A percentile compares a stretch with the other conserved stretches of the same genome.
phyloP scores from a whole-genome alignment of 1,140 invertebrate genomes.

The Chrysoperla carnea region DNA sequence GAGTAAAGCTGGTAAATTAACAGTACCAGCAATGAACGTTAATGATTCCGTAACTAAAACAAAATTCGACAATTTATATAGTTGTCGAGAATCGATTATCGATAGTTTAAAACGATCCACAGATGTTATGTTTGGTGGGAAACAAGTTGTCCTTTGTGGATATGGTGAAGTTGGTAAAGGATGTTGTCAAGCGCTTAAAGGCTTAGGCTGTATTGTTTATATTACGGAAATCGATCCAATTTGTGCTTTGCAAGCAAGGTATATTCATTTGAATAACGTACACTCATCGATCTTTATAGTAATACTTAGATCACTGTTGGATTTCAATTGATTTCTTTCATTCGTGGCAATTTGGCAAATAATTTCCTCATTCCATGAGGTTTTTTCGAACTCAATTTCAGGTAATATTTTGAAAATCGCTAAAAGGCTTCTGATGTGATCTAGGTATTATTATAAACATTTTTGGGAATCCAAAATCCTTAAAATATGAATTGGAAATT shows the following conservation, averaged over 20 bases:
- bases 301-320: no score
- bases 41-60: constrained; percentile 98
- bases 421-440: no score
- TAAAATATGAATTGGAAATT: background rate
- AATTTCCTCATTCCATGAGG: no score
- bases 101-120: constrained; percentile 82
- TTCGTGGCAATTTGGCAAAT: no score
- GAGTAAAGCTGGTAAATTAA: constrained; percentile 84
- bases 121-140: constrained; percentile 96
- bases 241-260: constrained; percentile 92
- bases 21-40: constrained; percentile 97
- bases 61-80: constrained; percentile 96
- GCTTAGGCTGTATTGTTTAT: constrained; percentile 83
- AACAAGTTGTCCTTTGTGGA: constrained; percentile 91
- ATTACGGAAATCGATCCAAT: constrained; percentile 98
- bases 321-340: no score
- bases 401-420: no score
- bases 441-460: no score
- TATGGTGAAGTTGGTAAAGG: constrained; percentile 98
- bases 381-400: no score
- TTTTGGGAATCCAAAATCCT: constrained; percentile 1
- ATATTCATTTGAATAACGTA: constrained; percentile 10
- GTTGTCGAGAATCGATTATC: constrained; percentile 75
- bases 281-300: no score
- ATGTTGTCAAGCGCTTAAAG: constrained; percentile 87